phyloP scores from a whole-genome alignment of 37 sponge, comb jelly and placozoan genomes.

The Hormiphora californensis region DNA sequence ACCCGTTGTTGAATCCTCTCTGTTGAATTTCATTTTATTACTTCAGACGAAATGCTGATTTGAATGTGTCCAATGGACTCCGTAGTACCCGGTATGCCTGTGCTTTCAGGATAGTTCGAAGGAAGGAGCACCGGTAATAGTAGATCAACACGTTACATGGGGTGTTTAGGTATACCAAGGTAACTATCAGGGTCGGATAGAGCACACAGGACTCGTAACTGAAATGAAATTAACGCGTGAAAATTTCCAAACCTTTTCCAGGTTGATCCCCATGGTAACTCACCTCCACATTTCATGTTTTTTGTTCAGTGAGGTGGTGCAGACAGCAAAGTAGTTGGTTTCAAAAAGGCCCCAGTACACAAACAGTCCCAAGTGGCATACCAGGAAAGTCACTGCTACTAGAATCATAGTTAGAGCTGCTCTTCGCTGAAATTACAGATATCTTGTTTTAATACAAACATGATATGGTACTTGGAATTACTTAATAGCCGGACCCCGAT shows the following conservation, averaged over 20 bases:
- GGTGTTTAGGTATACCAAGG: background rate
- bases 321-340: too few relatives aligned
- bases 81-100: too few relatives aligned
- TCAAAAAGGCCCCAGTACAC: background rate
- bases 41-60: too few relatives aligned
- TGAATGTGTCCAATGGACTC: too few relatives aligned
- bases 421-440: background rate
- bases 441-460: background rate
- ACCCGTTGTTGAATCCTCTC: too few relatives aligned
- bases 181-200: background rate
- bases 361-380: background rate
- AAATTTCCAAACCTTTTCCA: too few relatives aligned
- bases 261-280: too few relatives aligned
- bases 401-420: background rate
- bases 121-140: slow-evolving; percentile 37
- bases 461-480: too few relatives aligned
- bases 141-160: slow-evolving; percentile 5
- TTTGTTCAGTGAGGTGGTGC: background rate
- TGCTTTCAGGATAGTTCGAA: too few relatives aligned
- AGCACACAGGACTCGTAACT: background rate
- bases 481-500: too few relatives aligned
- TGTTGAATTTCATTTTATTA: too few relatives aligned
- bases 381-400: background rate
- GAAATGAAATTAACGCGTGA: too few relatives aligned
- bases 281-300: background rate